Percentiles rank a stretch among this genome's conserved stretches.
These are phyloP conservation scores for Idaea aversata DNA, from an alignment of 2,888 invertebrate species.

Conservation along the genomic window DNA sequence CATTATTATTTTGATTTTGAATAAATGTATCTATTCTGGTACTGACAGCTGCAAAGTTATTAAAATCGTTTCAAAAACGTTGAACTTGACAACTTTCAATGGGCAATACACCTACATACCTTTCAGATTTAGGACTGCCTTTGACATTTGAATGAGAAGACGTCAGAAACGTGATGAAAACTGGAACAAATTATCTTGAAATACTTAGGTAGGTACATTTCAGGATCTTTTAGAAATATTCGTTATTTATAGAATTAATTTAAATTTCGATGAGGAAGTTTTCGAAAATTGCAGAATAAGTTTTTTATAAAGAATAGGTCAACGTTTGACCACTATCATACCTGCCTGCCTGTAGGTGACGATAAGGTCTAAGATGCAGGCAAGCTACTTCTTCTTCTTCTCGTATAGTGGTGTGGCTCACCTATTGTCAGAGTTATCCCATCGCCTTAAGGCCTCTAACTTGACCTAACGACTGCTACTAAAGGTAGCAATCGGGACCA, in stretches of 20 bases:
- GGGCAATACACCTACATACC: neutral
- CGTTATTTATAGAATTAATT: neutral
- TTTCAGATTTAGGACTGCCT: neutral
- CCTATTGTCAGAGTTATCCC: no score
- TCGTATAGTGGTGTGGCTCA: no score
- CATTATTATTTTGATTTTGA: no score
- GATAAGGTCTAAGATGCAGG: no score
- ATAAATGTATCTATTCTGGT: no score
- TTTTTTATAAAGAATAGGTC: neutral
- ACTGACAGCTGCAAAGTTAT: neutral
- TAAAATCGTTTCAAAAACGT: neutral
- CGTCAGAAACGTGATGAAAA: neutral
- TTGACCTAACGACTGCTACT: no score
- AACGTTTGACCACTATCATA: no score
- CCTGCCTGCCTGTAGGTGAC: no score
- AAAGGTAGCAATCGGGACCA: no score
- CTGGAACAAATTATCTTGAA: neutral
- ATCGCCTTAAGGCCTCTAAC: no score
- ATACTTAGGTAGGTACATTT: neutral
- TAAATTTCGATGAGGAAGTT: neutral
- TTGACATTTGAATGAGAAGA: neutral
- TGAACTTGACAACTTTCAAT: neutral
- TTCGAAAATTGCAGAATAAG: neutral
- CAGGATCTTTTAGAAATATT: neutral
- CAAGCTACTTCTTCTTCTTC: no score